A percentile compares a stretch with the other conserved stretches of the same genome.
Evolutionary conservation across 2,797 vertebrate genomes (phyloP).

Genomic region (Peromyscus eremicus): DNA sequence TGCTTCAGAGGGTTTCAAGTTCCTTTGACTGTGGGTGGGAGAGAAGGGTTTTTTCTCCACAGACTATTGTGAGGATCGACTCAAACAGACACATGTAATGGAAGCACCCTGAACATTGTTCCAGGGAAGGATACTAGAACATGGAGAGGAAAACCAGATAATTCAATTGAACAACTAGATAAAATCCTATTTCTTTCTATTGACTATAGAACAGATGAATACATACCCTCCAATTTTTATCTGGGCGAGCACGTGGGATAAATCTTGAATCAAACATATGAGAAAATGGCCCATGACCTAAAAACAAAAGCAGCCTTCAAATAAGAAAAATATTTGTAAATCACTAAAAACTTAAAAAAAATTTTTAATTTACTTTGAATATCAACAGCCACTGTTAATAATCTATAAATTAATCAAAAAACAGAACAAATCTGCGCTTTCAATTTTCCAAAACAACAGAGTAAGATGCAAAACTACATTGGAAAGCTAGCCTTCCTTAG

Average conservation of each 20-base stretch:
- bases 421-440: neutral
- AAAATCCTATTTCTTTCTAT: constrained; percentile 26
- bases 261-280: constrained; percentile 97
- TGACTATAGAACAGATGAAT: neutral
- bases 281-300: constrained; percentile 97
- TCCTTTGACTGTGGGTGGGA: constrained; percentile 14
- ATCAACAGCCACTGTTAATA: constrained; percentile 44
- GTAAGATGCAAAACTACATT: neutral
- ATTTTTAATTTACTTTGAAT: constrained; percentile 17
- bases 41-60: neutral
- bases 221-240: constrained; percentile 92
- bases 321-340: constrained; percentile 46
- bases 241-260: constrained; percentile 92
- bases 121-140: neutral
- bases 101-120: neutral
- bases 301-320: constrained; percentile 78
- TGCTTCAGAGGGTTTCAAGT: neutral
- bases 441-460: constrained; percentile 48
- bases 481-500: neutral
- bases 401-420: constrained; percentile 44
- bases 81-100: neutral
- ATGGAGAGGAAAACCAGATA: neutral
- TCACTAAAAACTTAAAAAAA: constrained; percentile 32
- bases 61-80: constrained; percentile 14
- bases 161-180: neutral